Conservation (phyloP, 1,140 invertebrate species). For the Pantala flavescens region DNA sequence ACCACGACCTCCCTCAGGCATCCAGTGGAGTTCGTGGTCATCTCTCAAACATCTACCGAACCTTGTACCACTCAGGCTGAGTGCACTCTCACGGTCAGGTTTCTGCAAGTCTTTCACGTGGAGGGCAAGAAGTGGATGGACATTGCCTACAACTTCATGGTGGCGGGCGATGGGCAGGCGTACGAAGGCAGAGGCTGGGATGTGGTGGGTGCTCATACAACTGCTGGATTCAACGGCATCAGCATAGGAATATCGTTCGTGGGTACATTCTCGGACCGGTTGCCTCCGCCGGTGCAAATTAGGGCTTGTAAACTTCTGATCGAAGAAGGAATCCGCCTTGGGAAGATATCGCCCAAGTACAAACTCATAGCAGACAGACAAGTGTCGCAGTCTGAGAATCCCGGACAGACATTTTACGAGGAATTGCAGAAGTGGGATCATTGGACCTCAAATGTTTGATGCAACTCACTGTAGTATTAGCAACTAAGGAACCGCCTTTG, state of each 20-base stretch:
- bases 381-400: constrained; percentile 1
- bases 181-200: constrained; percentile 66
- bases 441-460: background rate
- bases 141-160: constrained; percentile 56
- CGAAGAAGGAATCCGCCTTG: constrained; percentile 19
- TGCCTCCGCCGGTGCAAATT: constrained; percentile 21
- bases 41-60: constrained; percentile 27
- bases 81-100: constrained; percentile 35
- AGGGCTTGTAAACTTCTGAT: constrained; percentile 22
- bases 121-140: constrained; percentile 53
- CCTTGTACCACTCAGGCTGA: constrained; percentile 30
- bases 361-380: constrained; percentile 32
- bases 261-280: constrained; percentile 28
- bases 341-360: constrained; percentile 34
- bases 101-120: constrained; percentile 44
- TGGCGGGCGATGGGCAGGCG: constrained; percentile 51
- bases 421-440: background rate
- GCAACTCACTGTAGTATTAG: too few species aligned
- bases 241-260: constrained; percentile 34
- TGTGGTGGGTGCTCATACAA: constrained; percentile 50
- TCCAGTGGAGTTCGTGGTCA: constrained; percentile 34
- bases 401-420: background rate
- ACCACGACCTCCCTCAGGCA: constrained; percentile 20
- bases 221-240: constrained; percentile 32
- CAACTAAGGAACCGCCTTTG: too few species aligned